These are phyloP conservation scores for Heliconius charithonia DNA, from an alignment of 2,888 invertebrate species.

Conservation along the genomic window DNA sequence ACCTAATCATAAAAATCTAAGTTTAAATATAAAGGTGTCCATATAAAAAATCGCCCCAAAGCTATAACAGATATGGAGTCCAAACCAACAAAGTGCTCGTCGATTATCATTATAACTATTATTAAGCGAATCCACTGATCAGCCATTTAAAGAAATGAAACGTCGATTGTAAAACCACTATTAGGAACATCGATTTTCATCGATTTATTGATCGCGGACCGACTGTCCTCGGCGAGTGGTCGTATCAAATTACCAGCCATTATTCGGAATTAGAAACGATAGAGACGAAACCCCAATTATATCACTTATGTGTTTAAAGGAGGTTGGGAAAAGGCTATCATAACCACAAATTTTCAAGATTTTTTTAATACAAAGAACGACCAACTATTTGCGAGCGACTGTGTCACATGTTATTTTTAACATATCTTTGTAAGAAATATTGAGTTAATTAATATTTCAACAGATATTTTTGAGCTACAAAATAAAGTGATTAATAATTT, in stretches of 20 bases:
- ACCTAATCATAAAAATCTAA: conserved; percentile 12
- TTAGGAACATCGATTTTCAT: conserved; percentile 77
- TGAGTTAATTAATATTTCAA: conserved; percentile 7
- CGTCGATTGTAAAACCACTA: conserved; percentile 76
- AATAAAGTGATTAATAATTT: conserved; percentile 49
- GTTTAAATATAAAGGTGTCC: conserved; percentile 19
- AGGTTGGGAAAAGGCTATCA: conserved; percentile 76
- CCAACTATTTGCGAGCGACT: conserved; percentile 45
- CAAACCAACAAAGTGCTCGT: conserved; percentile 67
- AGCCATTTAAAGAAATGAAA: conserved; percentile 84
- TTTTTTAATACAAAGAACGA: conserved; percentile 25
- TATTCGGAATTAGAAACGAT: conserved; percentile 83
- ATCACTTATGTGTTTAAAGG: conserved; percentile 84
- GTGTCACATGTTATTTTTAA: conserved; percentile 41
- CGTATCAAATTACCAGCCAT: conserved; percentile 81
- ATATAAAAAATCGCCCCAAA: conserved; percentile 32
- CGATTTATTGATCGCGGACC: conserved; percentile 84
- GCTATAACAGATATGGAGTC: conserved; percentile 48
- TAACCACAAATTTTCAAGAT: conserved; percentile 64
- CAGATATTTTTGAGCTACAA: conserved; percentile 37
- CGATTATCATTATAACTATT: conserved; percentile 80
- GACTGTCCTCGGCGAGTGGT: conserved; percentile 83
- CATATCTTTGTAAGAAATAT: conserved; percentile 27
- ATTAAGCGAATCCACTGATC: conserved; percentile 80
- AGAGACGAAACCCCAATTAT: conserved; percentile 82